These are phyloP conservation scores for Stichopus horrens DNA, from an alignment of 53 echinoderm and acorn worm genomes.

Conservation along the genomic window DNA sequence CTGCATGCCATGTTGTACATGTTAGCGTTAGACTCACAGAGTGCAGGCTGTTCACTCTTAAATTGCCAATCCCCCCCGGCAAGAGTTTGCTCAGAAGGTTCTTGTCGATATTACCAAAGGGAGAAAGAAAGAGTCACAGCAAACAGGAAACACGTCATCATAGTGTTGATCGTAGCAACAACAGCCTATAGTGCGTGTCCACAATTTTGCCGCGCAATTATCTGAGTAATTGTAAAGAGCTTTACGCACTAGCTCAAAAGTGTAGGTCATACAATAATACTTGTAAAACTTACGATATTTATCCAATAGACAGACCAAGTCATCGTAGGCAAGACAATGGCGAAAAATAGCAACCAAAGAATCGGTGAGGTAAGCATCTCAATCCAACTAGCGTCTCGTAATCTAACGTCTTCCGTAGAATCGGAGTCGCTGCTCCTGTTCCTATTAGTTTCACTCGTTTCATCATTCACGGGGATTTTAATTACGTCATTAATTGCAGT, in stretches of 20 bases:
- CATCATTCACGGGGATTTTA: background rate
- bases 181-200: no score
- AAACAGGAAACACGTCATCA: no score
- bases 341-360: constrained; percentile 5
- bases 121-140: no score
- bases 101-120: no score
- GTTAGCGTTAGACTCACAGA: no score
- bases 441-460: background rate
- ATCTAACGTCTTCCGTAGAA: background rate
- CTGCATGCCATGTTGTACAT: no score
- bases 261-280: background rate
- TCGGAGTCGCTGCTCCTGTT: background rate
- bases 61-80: no score
- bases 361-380: background rate
- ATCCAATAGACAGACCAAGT: constrained; percentile 35
- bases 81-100: no score
- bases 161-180: no score
- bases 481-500: background rate
- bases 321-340: constrained; percentile 29
- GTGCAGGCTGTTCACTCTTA: no score
- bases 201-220: no score
- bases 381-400: background rate
- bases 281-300: constrained; percentile 30
- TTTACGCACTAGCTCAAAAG: background rate
- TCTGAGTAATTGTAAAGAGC: no score